Conservation (phyloP, 1,140 invertebrate genomes). For the Heliconius himera region DNA sequence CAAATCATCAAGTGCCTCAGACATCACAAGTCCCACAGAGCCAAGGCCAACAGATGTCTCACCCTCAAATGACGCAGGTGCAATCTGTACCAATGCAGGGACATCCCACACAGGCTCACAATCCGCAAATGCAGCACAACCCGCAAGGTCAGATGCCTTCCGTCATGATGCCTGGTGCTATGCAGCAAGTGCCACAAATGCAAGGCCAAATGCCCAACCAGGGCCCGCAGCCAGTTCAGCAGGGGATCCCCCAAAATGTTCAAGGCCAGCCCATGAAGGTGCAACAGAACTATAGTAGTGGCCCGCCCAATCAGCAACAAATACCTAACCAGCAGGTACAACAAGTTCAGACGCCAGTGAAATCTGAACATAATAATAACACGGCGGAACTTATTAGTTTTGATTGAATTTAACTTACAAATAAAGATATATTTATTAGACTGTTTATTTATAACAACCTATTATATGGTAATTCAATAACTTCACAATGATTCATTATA, state of each 20-base stretch:
- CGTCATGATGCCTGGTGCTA: constrained; percentile 35
- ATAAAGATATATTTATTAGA: constrained; percentile 51
- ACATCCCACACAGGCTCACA: constrained; percentile 52
- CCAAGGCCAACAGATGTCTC: constrained; percentile 52
- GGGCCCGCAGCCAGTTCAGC: constrained; percentile 33
- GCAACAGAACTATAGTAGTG: constrained; percentile 63
- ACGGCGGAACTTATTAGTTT: constrained; percentile 88
- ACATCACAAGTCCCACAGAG: constrained; percentile 35
- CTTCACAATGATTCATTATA: constrained; percentile 38
- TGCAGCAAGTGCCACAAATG: constrained; percentile 40
- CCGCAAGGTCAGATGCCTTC: constrained; percentile 46
- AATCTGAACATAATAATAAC: constrained; percentile 79
- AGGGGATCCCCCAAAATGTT: constrained; percentile 46
- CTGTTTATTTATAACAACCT: constrained; percentile 42
- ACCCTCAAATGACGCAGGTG: constrained; percentile 53
- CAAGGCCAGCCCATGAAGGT: constrained; percentile 57
- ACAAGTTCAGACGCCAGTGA: constrained; percentile 57
- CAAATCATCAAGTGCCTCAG: constrained; percentile 50
- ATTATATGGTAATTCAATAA: constrained; percentile 37
- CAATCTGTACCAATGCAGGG: constrained; percentile 64
- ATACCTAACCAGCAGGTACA: constrained; percentile 59
- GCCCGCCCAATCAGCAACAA: constrained; percentile 46
- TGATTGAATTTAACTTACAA: constrained; percentile 79
- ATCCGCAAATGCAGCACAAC: constrained; percentile 54
- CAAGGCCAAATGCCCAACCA: constrained; percentile 38